Evolutionary conservation across 1,140 invertebrate species (phyloP).

Genomic region (Drosophila biarmipes): DNA sequence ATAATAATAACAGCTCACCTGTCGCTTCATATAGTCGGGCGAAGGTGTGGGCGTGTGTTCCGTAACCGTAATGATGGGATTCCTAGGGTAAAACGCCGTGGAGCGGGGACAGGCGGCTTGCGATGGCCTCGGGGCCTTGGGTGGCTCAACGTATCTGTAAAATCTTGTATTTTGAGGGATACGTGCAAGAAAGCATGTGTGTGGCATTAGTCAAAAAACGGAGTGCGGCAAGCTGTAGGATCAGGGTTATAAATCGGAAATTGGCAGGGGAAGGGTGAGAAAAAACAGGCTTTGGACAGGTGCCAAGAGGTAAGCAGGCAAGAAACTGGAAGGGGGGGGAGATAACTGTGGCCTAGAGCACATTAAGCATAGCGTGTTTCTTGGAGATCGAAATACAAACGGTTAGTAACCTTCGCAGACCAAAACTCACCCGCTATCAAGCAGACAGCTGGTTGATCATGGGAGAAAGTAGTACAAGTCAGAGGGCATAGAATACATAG

Average conservation of each 20-base stretch:
- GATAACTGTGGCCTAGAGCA: not conserved
- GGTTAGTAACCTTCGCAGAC: conserved; percentile 36
- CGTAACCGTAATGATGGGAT: conserved; percentile 98
- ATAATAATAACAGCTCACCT: conserved; percentile 85
- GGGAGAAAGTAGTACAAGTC: conserved; percentile 47
- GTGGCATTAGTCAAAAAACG: conserved; percentile 72
- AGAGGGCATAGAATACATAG: conserved; percentile 40
- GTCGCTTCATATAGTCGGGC: conserved; percentile 91
- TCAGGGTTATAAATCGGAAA: not conserved
- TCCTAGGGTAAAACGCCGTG: conserved; percentile 86
- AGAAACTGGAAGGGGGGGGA: not conserved
- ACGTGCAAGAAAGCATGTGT: conserved; percentile 57
- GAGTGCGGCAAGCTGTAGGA: conserved; percentile 50
- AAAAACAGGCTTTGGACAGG: conserved; percentile 35
- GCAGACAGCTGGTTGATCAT: conserved; percentile 83
- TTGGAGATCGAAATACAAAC: conserved; percentile 18
- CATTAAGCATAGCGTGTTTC: conserved; percentile 17
- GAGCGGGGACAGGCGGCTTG: conserved; percentile 68
- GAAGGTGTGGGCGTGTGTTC: conserved; percentile 96
- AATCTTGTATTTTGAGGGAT: conserved; percentile 78
- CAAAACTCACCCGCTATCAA: conserved; percentile 84
- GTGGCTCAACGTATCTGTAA: conserved; percentile 84
- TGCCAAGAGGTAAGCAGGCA: conserved; percentile 31
- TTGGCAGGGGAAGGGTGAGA: not conserved
- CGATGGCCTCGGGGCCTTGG: conserved; percentile 67